These are phyloP conservation scores for Argynnis bischoffii DNA, from an alignment of 2,888 invertebrate genomes.

Conservation along the genomic window DNA sequence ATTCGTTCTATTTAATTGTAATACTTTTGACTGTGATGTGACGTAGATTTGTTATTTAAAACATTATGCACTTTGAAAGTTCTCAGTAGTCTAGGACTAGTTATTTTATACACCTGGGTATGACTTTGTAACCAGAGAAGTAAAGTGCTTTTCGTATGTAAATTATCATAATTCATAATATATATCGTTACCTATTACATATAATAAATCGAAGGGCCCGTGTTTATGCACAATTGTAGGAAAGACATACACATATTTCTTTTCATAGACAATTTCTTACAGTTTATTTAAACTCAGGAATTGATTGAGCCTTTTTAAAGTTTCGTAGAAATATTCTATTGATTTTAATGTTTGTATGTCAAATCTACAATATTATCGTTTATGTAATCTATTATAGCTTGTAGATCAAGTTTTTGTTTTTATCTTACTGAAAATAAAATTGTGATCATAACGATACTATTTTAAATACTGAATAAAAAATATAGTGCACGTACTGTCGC, in stretches of 20 bases:
- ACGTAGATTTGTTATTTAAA: constrained; percentile 51
- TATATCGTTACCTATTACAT: too few relatives aligned
- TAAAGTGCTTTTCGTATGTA: constrained; percentile 29
- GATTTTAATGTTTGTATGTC: too few relatives aligned
- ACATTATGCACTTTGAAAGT: constrained; percentile 20
- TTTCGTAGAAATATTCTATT: too few relatives aligned
- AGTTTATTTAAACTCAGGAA: too few relatives aligned
- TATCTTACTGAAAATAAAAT: constrained; percentile 28
- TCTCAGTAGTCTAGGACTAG: constrained; percentile 9
- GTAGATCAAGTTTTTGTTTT: constrained; percentile 6
- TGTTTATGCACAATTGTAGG: constrained; percentile 42
- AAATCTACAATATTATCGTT: constrained; percentile 39
- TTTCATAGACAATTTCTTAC: too few relatives aligned
- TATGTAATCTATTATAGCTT: constrained; percentile 50
- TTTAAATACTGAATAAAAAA: constrained; percentile 20
- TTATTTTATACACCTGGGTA: constrained; percentile 38
- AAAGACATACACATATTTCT: constrained; percentile 46
- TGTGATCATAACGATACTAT: constrained; percentile 24
- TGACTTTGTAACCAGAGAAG: constrained; percentile 38
- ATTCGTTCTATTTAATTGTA: constrained; percentile 57
- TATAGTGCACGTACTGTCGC: constrained; percentile 20
- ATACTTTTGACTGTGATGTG: constrained; percentile 70
- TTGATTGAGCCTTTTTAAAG: too few relatives aligned
- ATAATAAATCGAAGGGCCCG: constrained; percentile 35
- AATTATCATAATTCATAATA: constrained; percentile 23